A percentile compares a stretch with the other conserved stretches of the same genome.
Evolutionary conservation across 2,888 invertebrate genomes (phyloP).

Genomic region (Xestia xanthographa): DNA sequence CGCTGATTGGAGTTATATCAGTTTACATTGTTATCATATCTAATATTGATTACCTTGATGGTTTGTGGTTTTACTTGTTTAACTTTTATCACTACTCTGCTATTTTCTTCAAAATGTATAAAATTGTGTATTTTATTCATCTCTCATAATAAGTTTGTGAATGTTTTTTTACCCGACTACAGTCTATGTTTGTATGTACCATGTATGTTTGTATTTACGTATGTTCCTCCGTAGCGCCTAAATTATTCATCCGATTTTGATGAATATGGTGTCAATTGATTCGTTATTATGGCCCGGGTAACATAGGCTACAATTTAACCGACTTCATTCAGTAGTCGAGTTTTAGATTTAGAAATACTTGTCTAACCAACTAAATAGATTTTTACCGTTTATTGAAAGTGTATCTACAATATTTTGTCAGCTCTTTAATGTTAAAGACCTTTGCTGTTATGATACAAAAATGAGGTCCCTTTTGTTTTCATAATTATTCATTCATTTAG

Average conservation of each 20-base stretch:
- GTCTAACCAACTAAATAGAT: not conserved
- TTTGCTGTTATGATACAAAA: not conserved
- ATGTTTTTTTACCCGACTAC: not conserved
- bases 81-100: not conserved
- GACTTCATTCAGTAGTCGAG: too few relatives aligned
- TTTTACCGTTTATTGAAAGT: not conserved
- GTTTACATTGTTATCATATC: not conserved
- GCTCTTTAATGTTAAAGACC: not conserved
- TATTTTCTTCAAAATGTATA: not conserved
- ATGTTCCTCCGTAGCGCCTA: too few relatives aligned
- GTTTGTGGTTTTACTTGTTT: not conserved
- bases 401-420: not conserved
- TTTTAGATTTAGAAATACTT: too few relatives aligned
- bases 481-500: conserved; percentile 10
- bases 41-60: not conserved
- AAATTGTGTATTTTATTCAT: not conserved
- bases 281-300: too few relatives aligned
- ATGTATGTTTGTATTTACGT: too few relatives aligned
- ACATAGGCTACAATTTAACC: too few relatives aligned
- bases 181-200: too few relatives aligned
- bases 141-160: not conserved
- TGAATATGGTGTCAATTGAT: too few relatives aligned
- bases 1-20: not conserved
- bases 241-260: too few relatives aligned
- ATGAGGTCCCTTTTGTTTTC: not conserved